Conservation (phyloP, 2,888 invertebrate genomes). For the Dryocosmus kuriphilus region DNA sequence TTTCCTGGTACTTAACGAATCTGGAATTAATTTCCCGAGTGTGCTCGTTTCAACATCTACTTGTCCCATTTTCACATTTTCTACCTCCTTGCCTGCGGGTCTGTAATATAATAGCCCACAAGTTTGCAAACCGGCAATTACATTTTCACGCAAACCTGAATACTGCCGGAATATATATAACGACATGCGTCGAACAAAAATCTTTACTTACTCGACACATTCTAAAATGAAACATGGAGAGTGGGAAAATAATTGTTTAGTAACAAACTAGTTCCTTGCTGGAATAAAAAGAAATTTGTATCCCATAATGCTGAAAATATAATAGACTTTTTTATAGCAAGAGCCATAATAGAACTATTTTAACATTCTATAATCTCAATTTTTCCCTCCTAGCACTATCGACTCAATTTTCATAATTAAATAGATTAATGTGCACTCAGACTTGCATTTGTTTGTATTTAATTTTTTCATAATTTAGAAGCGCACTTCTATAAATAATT, state of each 20-base stretch:
- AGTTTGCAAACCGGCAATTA: constrained; percentile 31
- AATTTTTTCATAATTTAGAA: not conserved
- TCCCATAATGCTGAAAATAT: too few relatives aligned
- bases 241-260: constrained; percentile 9
- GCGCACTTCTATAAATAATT: not conserved
- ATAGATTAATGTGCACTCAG: not conserved
- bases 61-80: constrained; percentile 37
- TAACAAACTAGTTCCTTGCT: too few relatives aligned
- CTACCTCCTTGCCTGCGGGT: constrained; percentile 18
- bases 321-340: too few relatives aligned
- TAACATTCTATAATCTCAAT: not conserved
- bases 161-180: constrained; percentile 42
- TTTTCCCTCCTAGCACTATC: not conserved
- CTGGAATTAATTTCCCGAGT: constrained; percentile 31
- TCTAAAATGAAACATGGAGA: not conserved
- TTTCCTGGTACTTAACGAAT: constrained; percentile 32
- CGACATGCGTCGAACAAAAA: constrained; percentile 29
- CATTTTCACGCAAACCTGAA: constrained; percentile 58
- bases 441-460: not conserved
- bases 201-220: constrained; percentile 10
- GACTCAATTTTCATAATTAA: not conserved
- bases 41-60: constrained; percentile 38
- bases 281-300: too few relatives aligned
- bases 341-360: too few relatives aligned
- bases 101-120: constrained; percentile 35